A percentile compares a stretch with the other conserved stretches of the same genome.
Evolutionary conservation across 2,888 invertebrate genomes (phyloP).

Genomic region (Hybos culiciformis): DNA sequence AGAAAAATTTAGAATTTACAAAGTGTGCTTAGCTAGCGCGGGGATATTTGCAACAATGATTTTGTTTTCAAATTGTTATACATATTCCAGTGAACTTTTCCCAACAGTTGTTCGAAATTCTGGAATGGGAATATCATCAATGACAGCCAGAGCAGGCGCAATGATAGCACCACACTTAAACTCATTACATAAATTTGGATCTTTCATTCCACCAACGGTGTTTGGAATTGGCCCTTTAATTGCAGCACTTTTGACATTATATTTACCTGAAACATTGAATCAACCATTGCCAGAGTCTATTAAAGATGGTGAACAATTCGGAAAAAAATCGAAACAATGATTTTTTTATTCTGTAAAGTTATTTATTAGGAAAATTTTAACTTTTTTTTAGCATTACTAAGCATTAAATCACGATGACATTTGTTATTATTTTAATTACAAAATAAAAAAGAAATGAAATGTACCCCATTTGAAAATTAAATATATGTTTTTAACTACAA

Average conservation of each 20-base stretch:
- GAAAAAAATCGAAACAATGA: neutral
- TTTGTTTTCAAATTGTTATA: conserved; percentile 72
- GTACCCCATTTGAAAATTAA: no score
- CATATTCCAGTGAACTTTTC: conserved; percentile 78
- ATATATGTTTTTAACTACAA: no score
- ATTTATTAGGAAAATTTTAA: no score
- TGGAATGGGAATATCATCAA: conserved; percentile 73
- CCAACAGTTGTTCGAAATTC: conserved; percentile 80
- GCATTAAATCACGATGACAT: no score
- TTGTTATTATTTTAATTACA: no score
- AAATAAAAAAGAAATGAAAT: no score
- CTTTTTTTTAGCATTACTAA: no score
- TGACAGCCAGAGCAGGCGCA: conserved; percentile 73
- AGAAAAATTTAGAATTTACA: no score
- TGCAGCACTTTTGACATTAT: conserved; percentile 50
- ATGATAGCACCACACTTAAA: conserved; percentile 74
- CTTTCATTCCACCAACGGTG: conserved; percentile 54
- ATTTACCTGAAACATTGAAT: conserved; percentile 47
- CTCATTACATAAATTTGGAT: conserved; percentile 20
- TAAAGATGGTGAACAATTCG: conserved; percentile 27
- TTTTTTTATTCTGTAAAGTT: no score
- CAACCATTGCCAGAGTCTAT: conserved; percentile 60
- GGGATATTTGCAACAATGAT: conserved; percentile 73
- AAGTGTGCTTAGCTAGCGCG: conserved; percentile 51
- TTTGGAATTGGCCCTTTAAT: conserved; percentile 57